Percentiles rank a stretch among this genome's conserved stretches.
Conservation (phyloP, 1,140 invertebrate species). For the Phortica variegata region DNA sequence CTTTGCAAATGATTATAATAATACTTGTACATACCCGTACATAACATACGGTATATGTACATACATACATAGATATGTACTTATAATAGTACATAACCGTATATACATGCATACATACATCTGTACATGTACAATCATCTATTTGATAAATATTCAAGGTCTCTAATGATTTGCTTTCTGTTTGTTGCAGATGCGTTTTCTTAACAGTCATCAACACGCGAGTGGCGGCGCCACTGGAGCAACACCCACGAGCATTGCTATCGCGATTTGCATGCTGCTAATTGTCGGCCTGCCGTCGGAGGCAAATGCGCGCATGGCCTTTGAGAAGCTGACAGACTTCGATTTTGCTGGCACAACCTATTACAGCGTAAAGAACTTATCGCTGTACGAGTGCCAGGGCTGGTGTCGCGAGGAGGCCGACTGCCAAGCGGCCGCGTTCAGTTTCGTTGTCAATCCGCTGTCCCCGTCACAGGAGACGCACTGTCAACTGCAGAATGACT, state of each 20-base stretch:
- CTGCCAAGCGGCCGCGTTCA: slow-evolving; percentile 87
- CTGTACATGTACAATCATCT: no score
- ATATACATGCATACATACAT: no score
- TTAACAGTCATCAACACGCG: slow-evolving; percentile 1
- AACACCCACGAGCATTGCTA: slow-evolving; percentile 15
- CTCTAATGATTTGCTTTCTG: neutral
- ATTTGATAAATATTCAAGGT: no score
- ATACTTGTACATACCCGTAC: no score
- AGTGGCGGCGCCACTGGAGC: neutral
- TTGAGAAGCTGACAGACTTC: slow-evolving; percentile 90
- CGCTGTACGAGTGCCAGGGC: slow-evolving; percentile 90
- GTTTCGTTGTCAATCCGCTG: slow-evolving; percentile 87
- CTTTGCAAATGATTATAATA: no score
- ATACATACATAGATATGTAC: no score
- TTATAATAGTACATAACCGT: no score
- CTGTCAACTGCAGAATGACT: slow-evolving; percentile 90
- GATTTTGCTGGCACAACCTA: slow-evolving; percentile 89
- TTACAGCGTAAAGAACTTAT: slow-evolving; percentile 88
- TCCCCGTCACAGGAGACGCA: slow-evolving; percentile 89
- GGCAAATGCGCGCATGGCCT: slow-evolving; percentile 72
- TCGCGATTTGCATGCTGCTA: slow-evolving; percentile 24
- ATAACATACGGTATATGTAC: no score
- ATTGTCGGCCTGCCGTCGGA: slow-evolving; percentile 23
- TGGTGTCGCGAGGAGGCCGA: slow-evolving; percentile 91
- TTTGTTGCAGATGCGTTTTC: slow-evolving; percentile 22